A percentile compares a stretch with the other conserved stretches of the same genome.
These are phyloP conservation scores for Chloroceryle aenea DNA, from an alignment of 2,113 vertebrate genomes.

Conservation along the genomic window DNA sequence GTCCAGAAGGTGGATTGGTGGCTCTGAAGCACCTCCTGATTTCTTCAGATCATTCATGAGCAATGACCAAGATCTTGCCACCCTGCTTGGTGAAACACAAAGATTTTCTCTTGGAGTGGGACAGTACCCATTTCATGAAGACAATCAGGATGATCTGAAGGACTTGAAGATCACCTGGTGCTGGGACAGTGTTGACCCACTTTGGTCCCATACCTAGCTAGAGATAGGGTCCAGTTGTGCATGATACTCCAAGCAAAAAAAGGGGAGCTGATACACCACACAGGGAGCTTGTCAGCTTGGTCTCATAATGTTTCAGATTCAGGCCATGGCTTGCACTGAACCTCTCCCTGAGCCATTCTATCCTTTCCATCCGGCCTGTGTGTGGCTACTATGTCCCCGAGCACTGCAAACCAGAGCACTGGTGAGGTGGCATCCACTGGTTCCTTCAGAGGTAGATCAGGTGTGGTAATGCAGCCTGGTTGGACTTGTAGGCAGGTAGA, in stretches of 20 bases:
- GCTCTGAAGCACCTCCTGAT: background rate
- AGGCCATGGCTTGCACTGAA: background rate
- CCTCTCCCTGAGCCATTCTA: background rate
- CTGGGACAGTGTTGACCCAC: background rate
- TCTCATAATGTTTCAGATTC: background rate
- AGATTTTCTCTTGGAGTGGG: background rate
- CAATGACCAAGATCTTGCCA: background rate
- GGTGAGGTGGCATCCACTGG: background rate
- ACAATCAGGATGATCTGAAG: background rate
- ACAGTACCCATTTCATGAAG: background rate
- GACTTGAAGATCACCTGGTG: background rate
- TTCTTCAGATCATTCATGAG: background rate
- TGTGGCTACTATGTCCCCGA: accelerated
- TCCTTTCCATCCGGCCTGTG: background rate
- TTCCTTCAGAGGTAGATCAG: background rate
- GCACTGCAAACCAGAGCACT: background rate
- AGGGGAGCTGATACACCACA: background rate
- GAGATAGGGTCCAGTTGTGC: accelerated
- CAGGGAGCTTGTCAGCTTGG: background rate
- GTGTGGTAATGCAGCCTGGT: no score
- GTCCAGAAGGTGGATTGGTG: background rate
- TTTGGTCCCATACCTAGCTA: background rate
- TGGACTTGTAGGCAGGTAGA: background rate
- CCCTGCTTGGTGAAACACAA: no score
- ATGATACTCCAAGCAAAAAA: accelerated